phyloP scores from a whole-genome alignment of 2,797 vertebrate species.

The Chaenodraco wilsoni region DNA sequence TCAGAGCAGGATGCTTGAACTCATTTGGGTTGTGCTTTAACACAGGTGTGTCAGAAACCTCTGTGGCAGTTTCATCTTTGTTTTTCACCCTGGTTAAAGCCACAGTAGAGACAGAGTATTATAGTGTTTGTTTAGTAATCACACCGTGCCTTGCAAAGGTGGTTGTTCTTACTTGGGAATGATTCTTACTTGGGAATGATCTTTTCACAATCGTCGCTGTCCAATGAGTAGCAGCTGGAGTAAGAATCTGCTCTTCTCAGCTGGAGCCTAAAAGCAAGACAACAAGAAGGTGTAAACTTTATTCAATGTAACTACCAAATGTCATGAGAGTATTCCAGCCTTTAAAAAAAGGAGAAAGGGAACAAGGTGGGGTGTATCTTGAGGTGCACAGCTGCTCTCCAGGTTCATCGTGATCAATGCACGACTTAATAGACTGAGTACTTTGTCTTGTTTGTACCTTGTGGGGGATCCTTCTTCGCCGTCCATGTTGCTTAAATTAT shows the following conservation, averaged over 20 bases:
- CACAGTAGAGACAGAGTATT: conserved; percentile 20
- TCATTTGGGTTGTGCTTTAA: conserved; percentile 39
- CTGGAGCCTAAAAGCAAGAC: conserved; percentile 58
- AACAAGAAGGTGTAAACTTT: not conserved
- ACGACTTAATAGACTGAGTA: not conserved
- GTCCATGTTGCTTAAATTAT: not conserved
- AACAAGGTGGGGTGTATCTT: not conserved
- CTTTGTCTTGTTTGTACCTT: conserved; percentile 47
- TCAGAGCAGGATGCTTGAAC: conserved; percentile 71
- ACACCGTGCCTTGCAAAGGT: not conserved
- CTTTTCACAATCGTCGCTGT: conserved; percentile 76
- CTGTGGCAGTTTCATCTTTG: conserved; percentile 16
- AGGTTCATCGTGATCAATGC: not conserved
- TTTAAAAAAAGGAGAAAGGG: not conserved
- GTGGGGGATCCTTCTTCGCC: conserved; percentile 23
- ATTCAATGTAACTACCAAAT: not conserved
- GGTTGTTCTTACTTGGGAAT: conserved; percentile 65
- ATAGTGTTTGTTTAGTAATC: not conserved
- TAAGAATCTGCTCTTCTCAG: conserved; percentile 72
- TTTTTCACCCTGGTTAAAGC: conserved; percentile 42
- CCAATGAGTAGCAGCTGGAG: conserved; percentile 75
- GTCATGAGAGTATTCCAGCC: not conserved
- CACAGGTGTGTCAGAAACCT: conserved; percentile 40
- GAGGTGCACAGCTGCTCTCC: not conserved
- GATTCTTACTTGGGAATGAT: conserved; percentile 70